These are phyloP conservation scores for Hylia prasina DNA, from an alignment of 2,113 vertebrate genomes.

Conservation along the genomic window DNA sequence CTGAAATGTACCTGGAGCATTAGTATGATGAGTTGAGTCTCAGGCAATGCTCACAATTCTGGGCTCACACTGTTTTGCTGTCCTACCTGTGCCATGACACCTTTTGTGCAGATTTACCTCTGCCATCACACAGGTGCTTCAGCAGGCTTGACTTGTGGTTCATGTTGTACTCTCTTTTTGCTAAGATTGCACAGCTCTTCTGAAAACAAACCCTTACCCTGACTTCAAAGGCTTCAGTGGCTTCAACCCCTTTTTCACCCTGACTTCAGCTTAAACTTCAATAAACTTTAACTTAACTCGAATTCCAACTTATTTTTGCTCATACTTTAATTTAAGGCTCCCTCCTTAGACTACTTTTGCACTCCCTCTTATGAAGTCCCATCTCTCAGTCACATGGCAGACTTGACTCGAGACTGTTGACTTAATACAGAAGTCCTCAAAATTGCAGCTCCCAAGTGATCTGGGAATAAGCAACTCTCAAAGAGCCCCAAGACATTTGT, in stretches of 20 bases:
- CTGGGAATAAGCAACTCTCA: background rate
- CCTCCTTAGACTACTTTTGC: background rate
- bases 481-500: background rate
- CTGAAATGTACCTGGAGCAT: background rate
- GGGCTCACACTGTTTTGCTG: background rate
- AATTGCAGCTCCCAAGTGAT: background rate
- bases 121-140: background rate
- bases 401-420: background rate
- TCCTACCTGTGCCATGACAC: background rate
- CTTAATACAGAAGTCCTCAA: background rate
- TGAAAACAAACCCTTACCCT: background rate
- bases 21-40: background rate
- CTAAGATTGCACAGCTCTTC: background rate
- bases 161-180: fast-evolving
- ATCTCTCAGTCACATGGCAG: background rate
- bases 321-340: background rate
- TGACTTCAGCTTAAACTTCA: background rate
- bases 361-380: background rate
- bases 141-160: background rate
- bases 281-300: background rate
- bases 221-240: background rate
- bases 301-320: background rate
- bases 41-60: background rate
- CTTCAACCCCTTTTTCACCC: background rate
- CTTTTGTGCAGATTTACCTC: background rate